Percentiles rank a stretch among this genome's conserved stretches.
Conservation (phyloP, 2,113 vertebrate species). For the Equus przewalskii region DNA sequence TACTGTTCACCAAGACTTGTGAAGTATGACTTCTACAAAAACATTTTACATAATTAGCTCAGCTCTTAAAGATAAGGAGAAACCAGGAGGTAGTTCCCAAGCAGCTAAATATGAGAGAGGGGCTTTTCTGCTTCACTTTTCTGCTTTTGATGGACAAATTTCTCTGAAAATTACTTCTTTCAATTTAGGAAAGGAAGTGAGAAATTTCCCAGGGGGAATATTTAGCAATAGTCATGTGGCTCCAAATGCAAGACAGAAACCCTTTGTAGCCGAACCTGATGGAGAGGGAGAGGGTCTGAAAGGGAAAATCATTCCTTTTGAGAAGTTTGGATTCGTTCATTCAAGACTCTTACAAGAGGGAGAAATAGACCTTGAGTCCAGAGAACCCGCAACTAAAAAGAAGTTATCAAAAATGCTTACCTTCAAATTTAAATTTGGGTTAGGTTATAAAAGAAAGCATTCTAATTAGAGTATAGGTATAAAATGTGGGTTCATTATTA, state of each 20-base stretch:
- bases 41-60: neutral
- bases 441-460: neutral
- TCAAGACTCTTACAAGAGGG: neutral
- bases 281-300: neutral
- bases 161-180: conserved; percentile 41
- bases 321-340: neutral
- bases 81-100: neutral
- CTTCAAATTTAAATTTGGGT: conserved; percentile 30
- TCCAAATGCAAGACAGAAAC: neutral
- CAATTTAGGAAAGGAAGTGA: neutral
- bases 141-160: neutral
- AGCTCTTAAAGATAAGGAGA: neutral
- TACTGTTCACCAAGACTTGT: neutral
- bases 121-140: neutral
- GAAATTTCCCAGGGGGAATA: conserved; percentile 33
- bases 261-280: neutral
- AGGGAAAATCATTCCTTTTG: conserved; percentile 20
- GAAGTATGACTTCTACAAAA: neutral
- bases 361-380: neutral
- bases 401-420: neutral
- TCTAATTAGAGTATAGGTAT: neutral
- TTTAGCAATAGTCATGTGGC: conserved; percentile 18
- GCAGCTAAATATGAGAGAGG: neutral
- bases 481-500: conserved; percentile 24
- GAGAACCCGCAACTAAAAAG: neutral